Percentiles rank a stretch among this genome's conserved stretches.
These are phyloP conservation scores for Chitala chitala DNA, from an alignment of 2,113 vertebrate species.

Conservation along the genomic window DNA sequence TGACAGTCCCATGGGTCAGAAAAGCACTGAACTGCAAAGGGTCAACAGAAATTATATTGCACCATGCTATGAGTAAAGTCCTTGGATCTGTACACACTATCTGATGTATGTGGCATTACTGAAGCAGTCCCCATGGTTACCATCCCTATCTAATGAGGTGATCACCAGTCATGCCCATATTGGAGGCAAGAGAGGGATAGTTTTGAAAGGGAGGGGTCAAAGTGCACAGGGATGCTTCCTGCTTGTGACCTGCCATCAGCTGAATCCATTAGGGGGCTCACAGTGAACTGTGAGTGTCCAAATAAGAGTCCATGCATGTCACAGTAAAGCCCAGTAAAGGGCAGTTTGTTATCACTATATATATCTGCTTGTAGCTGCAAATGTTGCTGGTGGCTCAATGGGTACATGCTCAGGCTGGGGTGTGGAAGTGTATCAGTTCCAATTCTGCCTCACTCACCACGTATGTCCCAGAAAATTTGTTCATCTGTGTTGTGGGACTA, in stretches of 20 bases:
- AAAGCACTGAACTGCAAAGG: no score
- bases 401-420: no score
- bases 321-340: not conserved
- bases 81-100: not conserved
- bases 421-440: no score
- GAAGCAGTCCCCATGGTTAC: not conserved
- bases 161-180: not conserved
- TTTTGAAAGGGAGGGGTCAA: conserved; percentile 41
- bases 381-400: no score
- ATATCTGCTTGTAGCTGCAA: no score
- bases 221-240: conserved; percentile 49
- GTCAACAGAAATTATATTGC: no score
- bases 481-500: no score
- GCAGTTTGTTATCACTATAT: no score
- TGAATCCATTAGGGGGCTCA: conserved; percentile 24
- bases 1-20: no score
- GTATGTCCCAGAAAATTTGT: no score
- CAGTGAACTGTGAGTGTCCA: not conserved
- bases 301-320: not conserved
- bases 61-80: not conserved
- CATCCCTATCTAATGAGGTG: not conserved
- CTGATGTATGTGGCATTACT: not conserved
- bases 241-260: conserved; percentile 40
- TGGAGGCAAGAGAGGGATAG: not conserved
- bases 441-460: no score